Evolutionary conservation across 2,888 invertebrate species (phyloP), one percentile per base, ranked within the genome.

Genomic region (Tineola bisselliella): DNA sequence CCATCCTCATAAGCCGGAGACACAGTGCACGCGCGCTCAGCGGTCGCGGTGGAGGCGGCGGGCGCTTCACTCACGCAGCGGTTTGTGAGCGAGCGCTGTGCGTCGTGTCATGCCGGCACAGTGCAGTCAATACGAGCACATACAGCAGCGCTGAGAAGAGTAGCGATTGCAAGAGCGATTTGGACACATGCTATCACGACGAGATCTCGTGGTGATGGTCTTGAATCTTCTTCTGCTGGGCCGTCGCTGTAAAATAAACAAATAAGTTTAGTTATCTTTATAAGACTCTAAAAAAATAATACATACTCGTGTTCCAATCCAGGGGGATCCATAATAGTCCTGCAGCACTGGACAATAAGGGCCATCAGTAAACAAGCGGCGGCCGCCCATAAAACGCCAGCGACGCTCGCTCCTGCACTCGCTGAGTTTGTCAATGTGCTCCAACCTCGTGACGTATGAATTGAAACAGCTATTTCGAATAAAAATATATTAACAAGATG

Each of bases 391-490:
- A 90, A 76, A 43, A 86, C 79, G 62, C 69, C 71, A 0, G 79
- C 84, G 3, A 76, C 76, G 8, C 78, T 73, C 65, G 81, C 78
- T 0, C 81, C 81, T 61, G 33, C 48, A 31, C 54, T 38, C 44
- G 77, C 74, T 63, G 73, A 77, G 65, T 74, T 73, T 25, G 81
- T 66, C 65, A 74, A 72, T 11, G 74, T 67, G 57, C 75, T 71
- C 81, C 83, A 84, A 1, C 84, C 87, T 0, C 89, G 84, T 6
- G 89, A 89, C 19, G 90, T 89, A 72, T 90, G 90, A 64, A 90
- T 90, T 59, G 90, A 90, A 19, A 88, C 88, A 18, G 89, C 90
- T 90, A 73, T 15, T n/a, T 70, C 38, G 61, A 48, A 48, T 48
- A 48, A 48, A 2, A 38, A 38, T 38, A n/a, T 38, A 38, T 10